A percentile compares a stretch with the other conserved stretches of the same genome.
Evolutionary conservation across 2,888 invertebrate genomes (phyloP).

Genomic region (Lasioglossum vierecki): DNA sequence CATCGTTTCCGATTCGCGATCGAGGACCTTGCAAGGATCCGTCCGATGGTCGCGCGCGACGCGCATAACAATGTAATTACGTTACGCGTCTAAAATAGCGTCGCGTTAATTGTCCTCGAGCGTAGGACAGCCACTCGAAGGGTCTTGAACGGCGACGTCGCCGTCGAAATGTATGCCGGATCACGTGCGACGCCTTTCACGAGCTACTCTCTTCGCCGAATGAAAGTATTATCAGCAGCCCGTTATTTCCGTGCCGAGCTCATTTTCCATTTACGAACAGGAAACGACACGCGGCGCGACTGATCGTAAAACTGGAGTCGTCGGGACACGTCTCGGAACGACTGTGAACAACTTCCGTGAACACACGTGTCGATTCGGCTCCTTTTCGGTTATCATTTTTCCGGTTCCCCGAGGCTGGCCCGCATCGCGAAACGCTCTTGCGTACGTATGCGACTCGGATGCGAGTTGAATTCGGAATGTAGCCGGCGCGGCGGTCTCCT

Average conservation of each 20-base stretch:
- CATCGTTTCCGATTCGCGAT: neutral
- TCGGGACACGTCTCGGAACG: neutral
- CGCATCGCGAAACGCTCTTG: neutral
- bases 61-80: neutral
- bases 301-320: neutral
- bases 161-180: conserved; percentile 35
- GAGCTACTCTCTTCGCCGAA: conserved; percentile 33
- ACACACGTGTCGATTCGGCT: no score
- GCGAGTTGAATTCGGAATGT: conserved; percentile 63
- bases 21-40: neutral
- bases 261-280: conserved; percentile 28
- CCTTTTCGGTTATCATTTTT: neutral
- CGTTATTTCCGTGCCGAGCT: conserved; percentile 44
- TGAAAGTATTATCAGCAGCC: conserved; percentile 39
- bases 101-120: conserved; percentile 19
- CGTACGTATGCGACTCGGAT: conserved; percentile 26
- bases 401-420: neutral
- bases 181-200: conserved; percentile 38
- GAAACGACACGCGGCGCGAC: neutral
- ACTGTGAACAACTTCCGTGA: no score
- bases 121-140: neutral
- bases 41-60: neutral
- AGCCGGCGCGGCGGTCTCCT: conserved; percentile 54
- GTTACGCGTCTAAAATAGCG: conserved; percentile 13
- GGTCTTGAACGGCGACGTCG: conserved; percentile 1